Conservation (phyloP, 2,113 vertebrate species). For the Okapia johnstoni region DNA sequence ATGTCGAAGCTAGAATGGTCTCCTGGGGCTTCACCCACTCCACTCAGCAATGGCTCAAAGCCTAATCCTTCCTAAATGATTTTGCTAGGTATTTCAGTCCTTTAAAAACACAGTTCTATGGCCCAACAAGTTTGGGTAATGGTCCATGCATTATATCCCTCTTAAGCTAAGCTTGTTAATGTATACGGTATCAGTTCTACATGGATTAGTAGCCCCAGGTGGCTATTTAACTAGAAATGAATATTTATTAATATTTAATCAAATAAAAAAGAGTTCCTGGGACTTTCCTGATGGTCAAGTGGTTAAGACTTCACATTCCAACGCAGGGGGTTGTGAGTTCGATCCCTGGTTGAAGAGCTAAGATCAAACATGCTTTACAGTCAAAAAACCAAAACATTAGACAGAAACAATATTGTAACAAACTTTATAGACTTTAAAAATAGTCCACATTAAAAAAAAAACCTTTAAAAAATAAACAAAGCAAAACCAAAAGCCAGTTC, state of each 20-base stretch:
- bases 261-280: background rate
- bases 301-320: background rate
- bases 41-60: background rate
- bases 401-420: background rate
- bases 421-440: background rate
- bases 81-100: background rate
- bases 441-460: background rate
- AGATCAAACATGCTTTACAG: background rate
- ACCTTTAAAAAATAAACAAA: background rate
- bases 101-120: background rate
- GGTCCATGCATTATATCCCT: background rate
- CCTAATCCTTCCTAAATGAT: background rate
- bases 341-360: background rate
- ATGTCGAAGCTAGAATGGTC: background rate
- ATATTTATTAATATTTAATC: background rate
- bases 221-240: background rate
- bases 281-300: background rate
- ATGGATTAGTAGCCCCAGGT: background rate
- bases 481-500: background rate
- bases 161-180: background rate
- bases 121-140: background rate
- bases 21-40: background rate
- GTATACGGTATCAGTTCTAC: background rate
- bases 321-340: background rate
- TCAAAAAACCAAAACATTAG: background rate